A percentile compares a stretch with the other conserved stretches of the same genome.
Conservation (phyloP, 2,113 vertebrate genomes). For the Tachysurus vachellii region DNA sequence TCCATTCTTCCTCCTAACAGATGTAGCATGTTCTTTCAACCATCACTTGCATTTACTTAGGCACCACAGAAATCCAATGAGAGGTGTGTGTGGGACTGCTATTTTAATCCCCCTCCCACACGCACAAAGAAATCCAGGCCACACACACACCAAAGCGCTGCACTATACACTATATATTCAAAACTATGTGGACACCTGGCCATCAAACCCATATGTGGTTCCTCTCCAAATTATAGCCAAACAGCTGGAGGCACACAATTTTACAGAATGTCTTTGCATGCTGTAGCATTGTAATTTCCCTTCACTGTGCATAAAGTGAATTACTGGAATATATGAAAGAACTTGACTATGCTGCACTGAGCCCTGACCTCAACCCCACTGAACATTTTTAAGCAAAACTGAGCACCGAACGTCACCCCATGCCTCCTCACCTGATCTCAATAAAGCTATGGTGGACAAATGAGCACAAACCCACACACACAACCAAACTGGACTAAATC, state of each 20-base stretch:
- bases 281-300: not conserved
- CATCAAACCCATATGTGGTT: not conserved
- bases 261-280: not conserved
- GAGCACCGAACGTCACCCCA: not conserved
- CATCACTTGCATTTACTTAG: not conserved
- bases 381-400: not conserved
- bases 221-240: not conserved
- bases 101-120: slow-evolving; percentile 2
- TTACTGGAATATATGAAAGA: not conserved
- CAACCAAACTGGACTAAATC: not conserved
- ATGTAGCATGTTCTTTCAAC: no score
- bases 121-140: slow-evolving; percentile 3
- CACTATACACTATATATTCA: not conserved
- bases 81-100: not conserved
- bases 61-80: not conserved
- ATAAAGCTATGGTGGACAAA: not conserved
- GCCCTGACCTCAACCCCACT: not conserved
- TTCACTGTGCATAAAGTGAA: not conserved
- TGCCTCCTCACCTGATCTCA: not conserved
- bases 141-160: not conserved
- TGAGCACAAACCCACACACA: not conserved
- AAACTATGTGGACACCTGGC: not conserved
- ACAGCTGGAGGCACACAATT: not conserved
- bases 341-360: not conserved
- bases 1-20: not conserved